Conservation (phyloP, 2,888 invertebrate genomes). For the Lasius fuliginosus region DNA sequence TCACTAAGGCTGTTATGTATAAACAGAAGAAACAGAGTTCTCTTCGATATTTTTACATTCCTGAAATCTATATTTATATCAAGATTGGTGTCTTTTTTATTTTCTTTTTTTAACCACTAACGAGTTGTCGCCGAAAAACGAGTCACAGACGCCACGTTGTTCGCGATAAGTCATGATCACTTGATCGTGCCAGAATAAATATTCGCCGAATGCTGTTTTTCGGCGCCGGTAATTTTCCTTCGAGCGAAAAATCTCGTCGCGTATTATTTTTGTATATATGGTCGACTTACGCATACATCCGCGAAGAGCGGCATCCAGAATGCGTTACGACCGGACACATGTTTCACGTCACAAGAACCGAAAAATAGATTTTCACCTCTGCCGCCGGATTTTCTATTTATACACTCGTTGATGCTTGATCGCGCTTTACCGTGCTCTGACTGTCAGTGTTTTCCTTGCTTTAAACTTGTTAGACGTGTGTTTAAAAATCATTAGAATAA, state of each 20-base stretch:
- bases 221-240: constrained; percentile 11
- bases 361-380: constrained; percentile 63
- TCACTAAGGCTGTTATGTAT: not conserved
- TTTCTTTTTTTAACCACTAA: not conserved
- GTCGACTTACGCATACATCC: not conserved
- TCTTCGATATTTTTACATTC: not conserved
- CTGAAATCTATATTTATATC: constrained; percentile 8
- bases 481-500: not conserved
- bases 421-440: constrained; percentile 6
- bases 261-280: constrained; percentile 57
- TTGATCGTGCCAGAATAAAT: constrained; percentile 40
- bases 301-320: constrained; percentile 30
- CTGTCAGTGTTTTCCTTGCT: constrained; percentile 13
- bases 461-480: not conserved
- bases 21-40: not conserved
- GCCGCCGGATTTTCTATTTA: constrained; percentile 58
- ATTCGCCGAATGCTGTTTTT: constrained; percentile 35
- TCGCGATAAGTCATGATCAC: constrained; percentile 39
- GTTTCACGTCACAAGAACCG: constrained; percentile 46
- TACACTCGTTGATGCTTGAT: constrained; percentile 52
- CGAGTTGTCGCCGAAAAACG: constrained; percentile 16
- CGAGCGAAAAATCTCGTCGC: not conserved
- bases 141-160: constrained; percentile 6
- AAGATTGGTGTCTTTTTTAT: not conserved
- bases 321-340: constrained; percentile 43